Conservation (phyloP, 2,797 vertebrate genomes). For the Rhabdomys pumilio region DNA sequence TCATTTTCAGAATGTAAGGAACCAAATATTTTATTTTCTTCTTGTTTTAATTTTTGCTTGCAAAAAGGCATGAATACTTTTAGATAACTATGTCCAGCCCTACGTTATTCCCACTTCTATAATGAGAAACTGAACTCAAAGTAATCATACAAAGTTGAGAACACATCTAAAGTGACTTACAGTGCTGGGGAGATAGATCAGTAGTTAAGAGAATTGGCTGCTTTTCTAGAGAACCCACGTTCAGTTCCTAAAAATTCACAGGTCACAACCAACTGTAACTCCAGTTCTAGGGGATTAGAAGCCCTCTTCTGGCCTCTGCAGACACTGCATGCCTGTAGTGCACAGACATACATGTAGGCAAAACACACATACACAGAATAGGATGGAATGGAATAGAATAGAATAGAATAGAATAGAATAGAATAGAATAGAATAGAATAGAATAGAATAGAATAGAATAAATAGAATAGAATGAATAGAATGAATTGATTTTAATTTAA, state of each 20-base stretch:
- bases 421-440: neutral
- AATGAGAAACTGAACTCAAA: neutral
- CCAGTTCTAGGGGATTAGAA: neutral
- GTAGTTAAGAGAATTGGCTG: neutral
- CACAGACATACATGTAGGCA: neutral
- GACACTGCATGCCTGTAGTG: neutral
- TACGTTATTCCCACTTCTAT: neutral
- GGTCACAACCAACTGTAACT: neutral
- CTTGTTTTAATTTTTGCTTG: conserved; percentile 23
- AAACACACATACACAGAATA: neutral
- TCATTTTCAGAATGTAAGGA: neutral
- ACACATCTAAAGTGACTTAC: neutral
- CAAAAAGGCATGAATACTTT: neutral
- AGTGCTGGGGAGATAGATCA: neutral
- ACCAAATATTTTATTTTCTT: conserved; percentile 7
- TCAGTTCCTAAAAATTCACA: neutral
- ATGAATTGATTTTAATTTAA: neutral
- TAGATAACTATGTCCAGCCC: neutral
- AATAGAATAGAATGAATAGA: neutral
- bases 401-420: too few species aligned
- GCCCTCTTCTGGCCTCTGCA: neutral
- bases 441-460: too few species aligned
- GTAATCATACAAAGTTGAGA: conserved; percentile 40
- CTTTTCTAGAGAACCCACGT: neutral
- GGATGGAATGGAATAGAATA: neutral